These are phyloP conservation scores for Phyllotreta striolata DNA, from an alignment of 2,888 invertebrate species.

Conservation along the genomic window DNA sequence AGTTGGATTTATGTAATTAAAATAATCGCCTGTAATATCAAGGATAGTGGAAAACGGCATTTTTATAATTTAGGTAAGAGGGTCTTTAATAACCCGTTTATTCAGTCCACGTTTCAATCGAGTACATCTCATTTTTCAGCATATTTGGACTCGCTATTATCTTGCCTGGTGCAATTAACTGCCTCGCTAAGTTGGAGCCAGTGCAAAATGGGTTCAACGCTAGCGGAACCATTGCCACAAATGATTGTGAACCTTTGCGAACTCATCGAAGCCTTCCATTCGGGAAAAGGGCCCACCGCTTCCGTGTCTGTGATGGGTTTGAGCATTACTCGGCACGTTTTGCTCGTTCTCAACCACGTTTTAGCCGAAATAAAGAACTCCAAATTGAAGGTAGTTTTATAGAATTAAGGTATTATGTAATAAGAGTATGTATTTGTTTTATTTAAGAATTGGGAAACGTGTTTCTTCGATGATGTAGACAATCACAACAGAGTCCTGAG, in stretches of 20 bases:
- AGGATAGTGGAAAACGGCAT: slow-evolving; percentile 64
- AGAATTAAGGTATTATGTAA: background rate
- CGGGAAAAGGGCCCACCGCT: slow-evolving; percentile 61
- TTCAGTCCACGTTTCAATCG: no score
- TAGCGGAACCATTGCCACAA: slow-evolving; percentile 54
- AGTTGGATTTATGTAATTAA: slow-evolving; percentile 62
- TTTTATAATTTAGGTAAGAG: slow-evolving; percentile 68
- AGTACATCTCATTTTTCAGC: no score
- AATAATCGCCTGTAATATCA: slow-evolving; percentile 62
- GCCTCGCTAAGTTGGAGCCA: slow-evolving; percentile 62
- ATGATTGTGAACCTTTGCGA: slow-evolving; percentile 62
- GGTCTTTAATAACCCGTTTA: no score
- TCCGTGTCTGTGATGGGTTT: slow-evolving; percentile 66
- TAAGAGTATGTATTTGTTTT: slow-evolving; percentile 2
- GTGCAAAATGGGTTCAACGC: slow-evolving; percentile 48
- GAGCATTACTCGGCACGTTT: slow-evolving; percentile 64
- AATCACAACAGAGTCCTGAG: slow-evolving; percentile 52
- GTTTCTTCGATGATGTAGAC: slow-evolving; percentile 51
- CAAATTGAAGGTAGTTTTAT: slow-evolving; percentile 56
- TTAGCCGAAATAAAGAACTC: slow-evolving; percentile 63
- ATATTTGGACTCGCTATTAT: slow-evolving; percentile 63
- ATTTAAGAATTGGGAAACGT: slow-evolving; percentile 54
- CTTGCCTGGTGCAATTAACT: slow-evolving; percentile 63
- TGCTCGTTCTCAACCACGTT: slow-evolving; percentile 65
- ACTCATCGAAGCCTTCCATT: slow-evolving; percentile 64